Percentiles rank a stretch among this genome's conserved stretches.
phyloP scores from a whole-genome alignment of 1,140 invertebrate species.

The Nautilus pompilius region DNA sequence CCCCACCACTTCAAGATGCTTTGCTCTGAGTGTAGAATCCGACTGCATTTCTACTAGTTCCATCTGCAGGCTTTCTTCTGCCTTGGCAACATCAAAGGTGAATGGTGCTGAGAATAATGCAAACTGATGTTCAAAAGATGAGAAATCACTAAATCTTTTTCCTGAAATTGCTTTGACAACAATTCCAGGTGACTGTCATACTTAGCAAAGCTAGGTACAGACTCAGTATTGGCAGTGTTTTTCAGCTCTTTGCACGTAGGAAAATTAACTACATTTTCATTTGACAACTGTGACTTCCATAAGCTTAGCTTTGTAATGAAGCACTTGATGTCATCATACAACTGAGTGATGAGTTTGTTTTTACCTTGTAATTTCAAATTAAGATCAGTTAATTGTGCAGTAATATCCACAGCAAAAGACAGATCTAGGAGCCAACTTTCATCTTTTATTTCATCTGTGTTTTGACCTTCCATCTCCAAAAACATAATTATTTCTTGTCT shows the following conservation, averaged over 20 bases:
- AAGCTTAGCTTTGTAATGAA: conserved; percentile 9
- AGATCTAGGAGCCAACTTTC: conserved; percentile 11
- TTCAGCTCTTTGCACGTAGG: conserved; percentile 8
- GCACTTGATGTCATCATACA: conserved; percentile 6
- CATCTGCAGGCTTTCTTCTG: neutral
- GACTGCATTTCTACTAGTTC: conserved; percentile 9
- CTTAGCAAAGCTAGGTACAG: conserved; percentile 8
- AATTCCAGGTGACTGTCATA: conserved; percentile 9
- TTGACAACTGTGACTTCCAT: conserved; percentile 10
- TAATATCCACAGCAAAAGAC: conserved; percentile 11
- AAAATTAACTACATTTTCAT: conserved; percentile 9
- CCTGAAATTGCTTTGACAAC: conserved; percentile 9
- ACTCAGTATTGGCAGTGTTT: conserved; percentile 6
- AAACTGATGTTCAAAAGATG: conserved; percentile 9
- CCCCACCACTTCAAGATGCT: conserved; percentile 5
- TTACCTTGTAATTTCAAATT: conserved; percentile 13
- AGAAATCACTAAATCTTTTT: conserved; percentile 14
- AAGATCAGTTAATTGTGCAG: conserved; percentile 12
- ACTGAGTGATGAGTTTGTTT: conserved; percentile 13
- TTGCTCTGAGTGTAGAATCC: conserved; percentile 8
- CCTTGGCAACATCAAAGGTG: conserved; percentile 2
- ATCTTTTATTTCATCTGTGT: conserved; percentile 14
- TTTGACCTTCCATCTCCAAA: conserved; percentile 10
- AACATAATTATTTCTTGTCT: conserved; percentile 9
- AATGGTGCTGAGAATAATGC: conserved; percentile 6